Evolutionary conservation across 2,888 invertebrate species (phyloP).

Genomic region (Ectobius pallidus): DNA sequence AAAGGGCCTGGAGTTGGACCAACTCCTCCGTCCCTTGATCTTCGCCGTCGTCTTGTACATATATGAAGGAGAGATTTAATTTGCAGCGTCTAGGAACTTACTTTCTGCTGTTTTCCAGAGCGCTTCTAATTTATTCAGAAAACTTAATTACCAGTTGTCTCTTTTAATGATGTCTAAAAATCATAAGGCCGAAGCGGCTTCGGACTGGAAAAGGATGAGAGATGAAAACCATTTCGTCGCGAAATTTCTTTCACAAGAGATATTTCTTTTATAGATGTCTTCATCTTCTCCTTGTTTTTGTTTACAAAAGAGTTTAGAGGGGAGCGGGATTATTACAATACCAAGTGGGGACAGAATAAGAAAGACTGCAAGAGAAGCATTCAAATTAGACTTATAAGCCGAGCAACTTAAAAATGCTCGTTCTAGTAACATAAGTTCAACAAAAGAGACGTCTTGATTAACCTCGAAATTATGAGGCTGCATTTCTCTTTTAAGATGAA

Average conservation of each 20-base stretch:
- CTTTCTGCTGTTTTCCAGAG: conserved; percentile 31
- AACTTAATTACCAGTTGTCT: conserved; percentile 41
- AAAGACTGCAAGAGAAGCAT: too few species aligned
- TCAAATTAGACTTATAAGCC: too few species aligned
- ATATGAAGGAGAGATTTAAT: conserved; percentile 38
- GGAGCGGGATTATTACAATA: too few species aligned
- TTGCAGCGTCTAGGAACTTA: conserved; percentile 33
- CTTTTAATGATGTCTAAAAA: conserved; percentile 34
- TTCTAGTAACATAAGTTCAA: too few species aligned
- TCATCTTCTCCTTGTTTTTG: background rate
- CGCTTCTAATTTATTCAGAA: conserved; percentile 40
- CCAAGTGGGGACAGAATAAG: too few species aligned
- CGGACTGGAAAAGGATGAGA: background rate
- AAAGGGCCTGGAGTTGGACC: too few species aligned
- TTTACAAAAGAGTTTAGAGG: background rate
- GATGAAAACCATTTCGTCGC: background rate
- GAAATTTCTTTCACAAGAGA: background rate
- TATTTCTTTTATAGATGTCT: background rate
- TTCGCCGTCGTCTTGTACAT: conserved; percentile 18
- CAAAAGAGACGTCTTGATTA: too few species aligned
- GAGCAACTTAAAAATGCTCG: too few species aligned
- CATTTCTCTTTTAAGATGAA: too few species aligned
- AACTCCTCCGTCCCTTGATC: background rate
- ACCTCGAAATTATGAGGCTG: too few species aligned
- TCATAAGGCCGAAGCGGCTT: conserved; percentile 35